Evolutionary conservation across 2,797 vertebrate genomes (phyloP), one percentile per base, ranked within the genome.

Genomic region (Peromyscus melanophrys): DNA sequence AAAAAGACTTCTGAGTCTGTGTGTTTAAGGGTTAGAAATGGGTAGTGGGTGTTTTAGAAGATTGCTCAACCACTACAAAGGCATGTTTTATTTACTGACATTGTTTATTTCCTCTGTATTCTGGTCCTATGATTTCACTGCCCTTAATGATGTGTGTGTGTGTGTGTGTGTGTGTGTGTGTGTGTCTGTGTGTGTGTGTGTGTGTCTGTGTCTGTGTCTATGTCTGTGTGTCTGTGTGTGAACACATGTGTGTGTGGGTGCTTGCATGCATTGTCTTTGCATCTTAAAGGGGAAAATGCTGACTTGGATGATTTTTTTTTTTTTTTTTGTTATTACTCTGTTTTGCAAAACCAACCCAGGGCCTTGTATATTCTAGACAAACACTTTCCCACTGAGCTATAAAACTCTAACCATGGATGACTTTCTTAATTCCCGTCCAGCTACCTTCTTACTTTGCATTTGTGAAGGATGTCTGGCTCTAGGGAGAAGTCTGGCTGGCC

Each of bases 11-110:
- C 86, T 87, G 78, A 80, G 34, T 4, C 12, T 95, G 81, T 52
- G 37, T 69, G 13, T 84, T 84, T 63, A 57, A 31, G 23, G 43
- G 17, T 23, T 55, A 90, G 55, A 46, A 92, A 75, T 34, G 25
- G 27, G 55, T 46, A 34, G 21, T 1, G 78, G 31, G 13, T 40
- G 31, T 67, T 76, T 87, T 69, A 49, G 71, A 55, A 90, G 69
- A 52, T 31, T 63, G 55, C 19, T 73, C 13, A 75, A 69, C 31
- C 73, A 78, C 8, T 59, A 67, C 8, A 77, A 46, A 59, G 11
- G 12, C 43, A 61, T 29, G 16, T 77, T 95, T 96, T 84, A 19
- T 61, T 95, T 76, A 29, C 91, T 88, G 80, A 86, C 84, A 87
- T 77, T 85, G n/a, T 59, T 76, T 82, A 73, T 93, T 96, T 95